A percentile compares a stretch with the other conserved stretches of the same genome.
Evolutionary conservation across 1,140 invertebrate genomes (phyloP).

Genomic region (Drosophila subobscura): DNA sequence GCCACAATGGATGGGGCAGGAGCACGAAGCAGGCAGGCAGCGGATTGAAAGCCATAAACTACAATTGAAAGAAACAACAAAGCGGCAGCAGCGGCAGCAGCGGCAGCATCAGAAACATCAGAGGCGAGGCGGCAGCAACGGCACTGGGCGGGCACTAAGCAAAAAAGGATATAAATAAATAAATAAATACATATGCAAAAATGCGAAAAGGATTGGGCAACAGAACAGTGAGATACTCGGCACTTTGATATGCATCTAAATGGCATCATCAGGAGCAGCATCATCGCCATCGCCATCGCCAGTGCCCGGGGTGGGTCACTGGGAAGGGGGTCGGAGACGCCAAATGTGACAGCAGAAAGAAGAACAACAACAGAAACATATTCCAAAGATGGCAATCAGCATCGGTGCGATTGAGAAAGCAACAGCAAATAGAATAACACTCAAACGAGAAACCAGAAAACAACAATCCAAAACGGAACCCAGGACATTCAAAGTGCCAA

Average conservation of each 20-base stretch:
- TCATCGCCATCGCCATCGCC: constrained; percentile 37
- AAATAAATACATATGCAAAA: constrained; percentile 76
- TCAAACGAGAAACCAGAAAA: constrained; percentile 35
- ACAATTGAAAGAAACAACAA: constrained; percentile 65
- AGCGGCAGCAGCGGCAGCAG: constrained; percentile 3
- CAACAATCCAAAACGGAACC: constrained; percentile 17
- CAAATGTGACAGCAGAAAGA: constrained; percentile 22
- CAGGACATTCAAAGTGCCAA: constrained; percentile 4
- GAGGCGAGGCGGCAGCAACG: background rate
- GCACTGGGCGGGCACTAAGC: constrained; percentile 13
- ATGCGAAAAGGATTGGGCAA: constrained; percentile 74
- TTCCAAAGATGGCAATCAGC: constrained; percentile 71
- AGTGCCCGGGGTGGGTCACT: constrained; percentile 22
- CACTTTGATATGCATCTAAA: constrained; percentile 78
- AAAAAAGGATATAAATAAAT: constrained; percentile 60
- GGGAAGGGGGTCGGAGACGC: background rate
- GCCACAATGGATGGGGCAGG: constrained; percentile 7
- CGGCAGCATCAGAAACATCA: constrained; percentile 34
- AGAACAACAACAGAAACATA: constrained; percentile 27
- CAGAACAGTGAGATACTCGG: constrained; percentile 72
- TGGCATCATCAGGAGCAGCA: constrained; percentile 71
- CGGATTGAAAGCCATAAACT: constrained; percentile 62
- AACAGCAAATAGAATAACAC: constrained; percentile 55
- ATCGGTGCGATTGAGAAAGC: constrained; percentile 65
- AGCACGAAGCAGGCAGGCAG: too few species aligned